These are phyloP conservation scores for Tringa solitaria DNA, from an alignment of 2,113 vertebrate genomes.

Conservation along the genomic window DNA sequence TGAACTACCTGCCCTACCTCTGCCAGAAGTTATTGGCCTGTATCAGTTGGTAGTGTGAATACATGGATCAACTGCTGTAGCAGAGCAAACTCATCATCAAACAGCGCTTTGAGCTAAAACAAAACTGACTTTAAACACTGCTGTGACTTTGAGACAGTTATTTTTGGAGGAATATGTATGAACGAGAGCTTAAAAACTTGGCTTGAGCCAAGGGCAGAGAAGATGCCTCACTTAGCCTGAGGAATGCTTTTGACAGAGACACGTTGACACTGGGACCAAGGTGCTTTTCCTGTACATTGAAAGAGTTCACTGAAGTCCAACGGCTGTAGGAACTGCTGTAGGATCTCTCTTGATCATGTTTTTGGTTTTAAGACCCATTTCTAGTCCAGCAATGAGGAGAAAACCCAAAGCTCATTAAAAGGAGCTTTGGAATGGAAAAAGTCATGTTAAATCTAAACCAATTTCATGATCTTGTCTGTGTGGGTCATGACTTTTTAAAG, in stretches of 20 bases:
- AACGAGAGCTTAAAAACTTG: not conserved
- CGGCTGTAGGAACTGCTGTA: not conserved
- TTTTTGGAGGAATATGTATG: not conserved
- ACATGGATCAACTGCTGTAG: not conserved
- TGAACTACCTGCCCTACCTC: not conserved
- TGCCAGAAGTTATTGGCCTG: not conserved
- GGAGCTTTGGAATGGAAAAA: constrained; percentile 2
- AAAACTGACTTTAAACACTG: not conserved
- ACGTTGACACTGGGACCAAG: not conserved
- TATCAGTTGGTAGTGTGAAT: not conserved
- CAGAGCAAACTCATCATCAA: not conserved
- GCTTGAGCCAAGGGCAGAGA: not conserved
- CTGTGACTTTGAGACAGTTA: not conserved
- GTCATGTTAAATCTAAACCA: not conserved
- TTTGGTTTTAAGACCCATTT: not conserved
- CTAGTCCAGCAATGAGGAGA: not conserved
- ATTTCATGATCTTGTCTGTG: not conserved
- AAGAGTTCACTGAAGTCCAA: not conserved
- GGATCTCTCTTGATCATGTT: not conserved
- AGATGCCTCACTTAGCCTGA: not conserved
- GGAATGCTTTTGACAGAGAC: not conserved
- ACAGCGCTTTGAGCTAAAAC: not conserved
- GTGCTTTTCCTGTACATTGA: not conserved
- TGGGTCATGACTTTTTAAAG: not conserved
- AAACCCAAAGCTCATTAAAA: not conserved